phyloP scores from a whole-genome alignment of 1,140 invertebrate species.

The Bursaphelenchus mucronatus region DNA sequence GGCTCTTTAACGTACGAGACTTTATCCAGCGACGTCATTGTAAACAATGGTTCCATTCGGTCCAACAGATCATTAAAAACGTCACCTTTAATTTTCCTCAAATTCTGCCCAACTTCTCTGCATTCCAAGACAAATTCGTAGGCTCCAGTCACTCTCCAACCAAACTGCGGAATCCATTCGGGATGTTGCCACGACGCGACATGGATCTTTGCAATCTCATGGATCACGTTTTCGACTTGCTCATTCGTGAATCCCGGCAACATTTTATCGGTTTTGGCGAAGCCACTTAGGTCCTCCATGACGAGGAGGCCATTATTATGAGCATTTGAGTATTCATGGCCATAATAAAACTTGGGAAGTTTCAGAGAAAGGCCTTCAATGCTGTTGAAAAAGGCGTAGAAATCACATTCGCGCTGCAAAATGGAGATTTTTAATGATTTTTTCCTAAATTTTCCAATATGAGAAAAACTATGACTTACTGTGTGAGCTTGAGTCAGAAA shows the following conservation, averaged over 20 bases:
- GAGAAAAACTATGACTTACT: background rate
- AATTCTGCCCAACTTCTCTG: background rate
- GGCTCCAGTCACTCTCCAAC: background rate
- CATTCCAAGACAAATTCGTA: background rate
- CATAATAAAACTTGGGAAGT: slow-evolving; percentile 44
- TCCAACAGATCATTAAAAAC: slow-evolving; percentile 30
- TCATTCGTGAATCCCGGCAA: slow-evolving; percentile 40
- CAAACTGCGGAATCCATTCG: slow-evolving; percentile 24
- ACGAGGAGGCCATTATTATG: slow-evolving; percentile 42
- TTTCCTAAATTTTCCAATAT: background rate
- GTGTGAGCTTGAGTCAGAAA: slow-evolving; percentile 11
- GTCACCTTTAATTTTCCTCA: slow-evolving; percentile 32
- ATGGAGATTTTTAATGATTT: background rate
- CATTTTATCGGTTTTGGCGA: slow-evolving; percentile 24
- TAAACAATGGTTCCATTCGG: slow-evolving; percentile 25
- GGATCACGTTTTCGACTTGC: slow-evolving; percentile 36
- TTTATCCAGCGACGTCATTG: background rate
- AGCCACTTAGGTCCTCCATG: slow-evolving; percentile 40
- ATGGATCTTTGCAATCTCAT: slow-evolving; percentile 35
- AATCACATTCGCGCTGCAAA: slow-evolving; percentile 40
- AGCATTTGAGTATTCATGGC: slow-evolving; percentile 26
- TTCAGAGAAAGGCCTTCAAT: slow-evolving; percentile 23
- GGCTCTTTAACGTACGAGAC: slow-evolving; percentile 20
- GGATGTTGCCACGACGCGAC: slow-evolving; percentile 33
- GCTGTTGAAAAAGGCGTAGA: slow-evolving; percentile 40